A percentile compares a stretch with the other conserved stretches of the same genome.
phyloP scores from a whole-genome alignment of 2,113 vertebrate genomes.

The Macquaria australasica region DNA sequence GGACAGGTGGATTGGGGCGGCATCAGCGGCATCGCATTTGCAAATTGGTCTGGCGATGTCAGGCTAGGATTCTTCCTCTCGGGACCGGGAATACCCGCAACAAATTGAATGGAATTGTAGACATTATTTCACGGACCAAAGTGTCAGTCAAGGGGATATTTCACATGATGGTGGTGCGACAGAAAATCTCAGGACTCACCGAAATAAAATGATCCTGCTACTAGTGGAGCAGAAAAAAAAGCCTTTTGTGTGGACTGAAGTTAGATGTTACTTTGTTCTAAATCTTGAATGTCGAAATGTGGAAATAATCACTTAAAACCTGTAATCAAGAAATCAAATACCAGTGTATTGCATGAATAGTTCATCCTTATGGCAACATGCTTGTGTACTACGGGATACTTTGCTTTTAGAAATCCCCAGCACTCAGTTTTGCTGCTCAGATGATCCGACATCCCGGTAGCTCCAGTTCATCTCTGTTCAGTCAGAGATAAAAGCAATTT shows the following conservation, averaged over 20 bases:
- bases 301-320: background rate
- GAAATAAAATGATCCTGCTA: too few species aligned
- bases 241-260: background rate
- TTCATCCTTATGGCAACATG: background rate
- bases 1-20: too few species aligned
- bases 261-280: background rate
- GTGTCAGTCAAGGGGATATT: too few species aligned
- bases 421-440: background rate
- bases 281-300: background rate
- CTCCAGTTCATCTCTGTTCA: constrained; percentile 17
- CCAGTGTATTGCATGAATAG: background rate
- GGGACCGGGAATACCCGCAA: too few species aligned
- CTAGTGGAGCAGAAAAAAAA: background rate
- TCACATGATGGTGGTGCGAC: too few species aligned
- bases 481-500: constrained; percentile 58
- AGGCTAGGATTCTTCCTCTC: background rate
- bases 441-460: constrained; percentile 1
- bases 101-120: too few species aligned
- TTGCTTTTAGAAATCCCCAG: background rate
- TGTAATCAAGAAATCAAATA: background rate
- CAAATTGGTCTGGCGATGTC: too few species aligned
- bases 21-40: too few species aligned
- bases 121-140: too few species aligned
- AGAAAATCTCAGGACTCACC: too few species aligned
- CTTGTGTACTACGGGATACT: background rate